Evolutionary conservation across 2,113 vertebrate species (phyloP), one percentile per base, ranked within the genome.

Genomic region (Odocoileus virginianus): DNA sequence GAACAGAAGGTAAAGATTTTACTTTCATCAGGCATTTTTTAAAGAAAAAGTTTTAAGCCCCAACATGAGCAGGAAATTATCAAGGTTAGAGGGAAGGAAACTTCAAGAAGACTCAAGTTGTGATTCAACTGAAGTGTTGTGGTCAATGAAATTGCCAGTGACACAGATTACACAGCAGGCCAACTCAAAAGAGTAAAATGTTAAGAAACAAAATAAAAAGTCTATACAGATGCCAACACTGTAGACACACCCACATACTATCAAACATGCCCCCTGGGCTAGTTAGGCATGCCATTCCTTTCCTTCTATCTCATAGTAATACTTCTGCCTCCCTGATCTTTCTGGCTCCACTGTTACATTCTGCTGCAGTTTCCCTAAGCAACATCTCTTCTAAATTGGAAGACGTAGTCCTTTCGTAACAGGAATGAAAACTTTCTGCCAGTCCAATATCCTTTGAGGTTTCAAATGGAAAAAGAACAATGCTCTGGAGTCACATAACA

Each of bases 121-220:
- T 81, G 95, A 90, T 92, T 91, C 93, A 43, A 0, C 0, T 91
- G 91, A 93, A 92, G 71, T 10, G 0, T 23, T 97, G 87, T 87
- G 89, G 40, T n/a, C 58, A 98, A 54, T 16, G 17, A 89, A 96
- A 89, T 28, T 13, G 54, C 1, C 95, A 96, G 96, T 0, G 21
- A 97, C 96, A 94, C 76, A n/a, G 54, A 67, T 8, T 95, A 95
- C 87, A 74, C 84, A 79, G 92, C 87, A 95, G 84, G 81, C 36
- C 86, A 97, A 92, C 3, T 71, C 9, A 74, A 33, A 33, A 90
- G 43, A 91, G 30, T 25, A 58, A 96, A 96, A 88, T 97, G 11
- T 28, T 30, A 98, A 95, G 57, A 96, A 97, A 92, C 30, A 94
- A 93, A 87, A 36, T 74, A 30, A 1, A 97, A 97, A 88, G 2